These are phyloP conservation scores for Camponotus pennsylvanicus DNA, from an alignment of 1,140 invertebrate species.

Conservation along the genomic window DNA sequence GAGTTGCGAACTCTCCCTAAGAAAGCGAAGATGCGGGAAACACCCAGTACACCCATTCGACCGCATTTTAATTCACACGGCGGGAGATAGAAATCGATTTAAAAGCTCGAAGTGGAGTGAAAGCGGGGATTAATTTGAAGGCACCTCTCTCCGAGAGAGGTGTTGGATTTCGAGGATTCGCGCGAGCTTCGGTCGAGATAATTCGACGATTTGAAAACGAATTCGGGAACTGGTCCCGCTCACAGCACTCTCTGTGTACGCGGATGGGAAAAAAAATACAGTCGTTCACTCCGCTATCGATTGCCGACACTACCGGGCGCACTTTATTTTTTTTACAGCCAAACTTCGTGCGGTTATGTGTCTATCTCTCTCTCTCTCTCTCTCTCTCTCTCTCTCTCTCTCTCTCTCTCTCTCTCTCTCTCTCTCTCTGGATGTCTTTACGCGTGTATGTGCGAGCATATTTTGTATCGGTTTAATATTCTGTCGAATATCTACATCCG, in stretches of 20 bases:
- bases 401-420: neutral
- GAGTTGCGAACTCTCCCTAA: too few relatives aligned
- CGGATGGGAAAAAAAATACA: slow-evolving; percentile 29
- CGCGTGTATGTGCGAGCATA: neutral
- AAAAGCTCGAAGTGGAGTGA: slow-evolving; percentile 27
- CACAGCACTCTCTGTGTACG: neutral
- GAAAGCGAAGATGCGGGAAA: neutral
- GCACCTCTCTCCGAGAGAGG: neutral
- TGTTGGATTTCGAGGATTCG: slow-evolving; percentile 1
- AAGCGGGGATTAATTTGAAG: slow-evolving; percentile 38
- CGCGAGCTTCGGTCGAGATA: slow-evolving; percentile 14
- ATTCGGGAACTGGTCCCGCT: neutral
- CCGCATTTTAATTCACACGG: slow-evolving; percentile 13
- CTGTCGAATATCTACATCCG: slow-evolving; percentile 38
- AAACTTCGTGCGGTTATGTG: neutral
- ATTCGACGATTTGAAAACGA: slow-evolving; percentile 29
- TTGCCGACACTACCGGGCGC: slow-evolving; percentile 26
- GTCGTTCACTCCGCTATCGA: slow-evolving; percentile 20
- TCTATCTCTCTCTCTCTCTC: neutral
- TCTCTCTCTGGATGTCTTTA: neutral
- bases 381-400: neutral
- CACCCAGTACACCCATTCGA: slow-evolving; percentile 15
- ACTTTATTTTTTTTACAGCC: slow-evolving; percentile 10
- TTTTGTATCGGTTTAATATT: slow-evolving; percentile 36
- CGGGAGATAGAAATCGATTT: slow-evolving; percentile 40